Evolutionary conservation across 2,888 invertebrate genomes (phyloP).

Genomic region (Drosophila nr. fundita): DNA sequence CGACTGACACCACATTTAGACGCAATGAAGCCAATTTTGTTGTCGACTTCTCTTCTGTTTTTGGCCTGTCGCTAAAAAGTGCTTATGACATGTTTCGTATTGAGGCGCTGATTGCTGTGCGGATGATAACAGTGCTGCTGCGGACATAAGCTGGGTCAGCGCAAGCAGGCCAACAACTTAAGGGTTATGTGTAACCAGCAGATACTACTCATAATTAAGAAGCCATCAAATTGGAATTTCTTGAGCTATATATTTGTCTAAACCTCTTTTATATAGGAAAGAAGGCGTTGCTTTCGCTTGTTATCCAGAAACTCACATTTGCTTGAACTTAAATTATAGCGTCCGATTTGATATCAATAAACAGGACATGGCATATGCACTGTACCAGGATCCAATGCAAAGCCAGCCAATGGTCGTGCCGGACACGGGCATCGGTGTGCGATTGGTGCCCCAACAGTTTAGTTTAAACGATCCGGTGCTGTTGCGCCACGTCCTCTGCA

Average conservation of each 20-base stretch:
- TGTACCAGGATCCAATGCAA: constrained; percentile 58
- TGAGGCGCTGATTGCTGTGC: constrained; percentile 10
- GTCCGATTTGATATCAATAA: background rate
- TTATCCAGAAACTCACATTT: background rate
- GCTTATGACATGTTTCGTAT: constrained; percentile 47
- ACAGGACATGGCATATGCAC: constrained; percentile 14
- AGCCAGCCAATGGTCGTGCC: constrained; percentile 25
- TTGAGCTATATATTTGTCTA: background rate
- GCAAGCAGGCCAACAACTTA: background rate
- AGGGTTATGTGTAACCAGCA: background rate
- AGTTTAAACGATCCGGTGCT: constrained; percentile 46
- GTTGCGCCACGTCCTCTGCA: constrained; percentile 54
- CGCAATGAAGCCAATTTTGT: constrained; percentile 75
- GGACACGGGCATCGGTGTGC: constrained; percentile 7
- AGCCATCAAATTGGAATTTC: background rate
- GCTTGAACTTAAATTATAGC: background rate
- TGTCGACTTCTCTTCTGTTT: constrained; percentile 50
- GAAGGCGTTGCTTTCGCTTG: background rate
- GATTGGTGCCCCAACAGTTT: constrained; percentile 15
- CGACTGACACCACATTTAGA: constrained; percentile 72
- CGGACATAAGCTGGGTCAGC: constrained; percentile 12
- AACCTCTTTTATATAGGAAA: background rate
- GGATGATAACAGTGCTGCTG: constrained; percentile 32
- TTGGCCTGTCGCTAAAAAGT: constrained; percentile 42
- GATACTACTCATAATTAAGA: background rate